Evolutionary conservation across 37 sponge, comb jelly and placozoan genomes (phyloP).

Genomic region (Ianthella basta): DNA sequence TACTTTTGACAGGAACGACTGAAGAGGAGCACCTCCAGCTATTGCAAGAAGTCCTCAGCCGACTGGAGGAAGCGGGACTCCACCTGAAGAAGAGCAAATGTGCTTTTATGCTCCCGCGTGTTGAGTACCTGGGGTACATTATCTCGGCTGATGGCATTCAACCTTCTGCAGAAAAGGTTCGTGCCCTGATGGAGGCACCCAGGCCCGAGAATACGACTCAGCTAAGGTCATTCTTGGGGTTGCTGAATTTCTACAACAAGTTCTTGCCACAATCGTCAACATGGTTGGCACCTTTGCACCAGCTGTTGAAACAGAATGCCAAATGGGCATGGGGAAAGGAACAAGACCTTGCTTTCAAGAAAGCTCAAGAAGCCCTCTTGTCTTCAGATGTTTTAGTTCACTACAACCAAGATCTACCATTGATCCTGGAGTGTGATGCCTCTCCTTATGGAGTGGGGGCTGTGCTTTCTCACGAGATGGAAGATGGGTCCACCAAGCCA

Average conservation of each 20-base stretch:
- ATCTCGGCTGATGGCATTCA: slow-evolving; percentile 1
- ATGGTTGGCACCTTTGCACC: slow-evolving; percentile 35
- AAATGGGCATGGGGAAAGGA: slow-evolving; percentile 22
- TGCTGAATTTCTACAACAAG: slow-evolving; percentile 13
- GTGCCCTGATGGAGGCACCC: background rate
- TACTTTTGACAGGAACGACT: slow-evolving; percentile 11
- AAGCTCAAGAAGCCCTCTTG: slow-evolving; percentile 26
- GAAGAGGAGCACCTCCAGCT: slow-evolving; percentile 15
- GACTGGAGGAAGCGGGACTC: slow-evolving; percentile 15
- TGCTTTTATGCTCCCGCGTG: slow-evolving; percentile 9
- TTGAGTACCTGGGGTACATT: background rate
- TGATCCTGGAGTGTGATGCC: slow-evolving; percentile 29
- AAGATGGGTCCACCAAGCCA: slow-evolving; percentile 29
- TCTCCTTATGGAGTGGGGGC: slow-evolving; percentile 43
- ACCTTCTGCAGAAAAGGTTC: background rate
- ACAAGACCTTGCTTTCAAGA: slow-evolving; percentile 31
- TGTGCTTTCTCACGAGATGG: slow-evolving; percentile 15
- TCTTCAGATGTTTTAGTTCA: slow-evolving; percentile 15
- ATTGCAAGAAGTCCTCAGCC: slow-evolving; percentile 16
- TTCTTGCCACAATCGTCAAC: background rate
- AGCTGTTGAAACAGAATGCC: slow-evolving; percentile 15
- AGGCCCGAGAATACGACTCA: background rate
- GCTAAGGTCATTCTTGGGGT: slow-evolving; percentile 4
- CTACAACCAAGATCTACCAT: slow-evolving; percentile 12
- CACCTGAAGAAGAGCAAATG: slow-evolving; percentile 24